These are phyloP conservation scores for Hydrozoanthus tunicans DNA, from an alignment of 64 coral and sea anemone species.

Conservation along the genomic window DNA sequence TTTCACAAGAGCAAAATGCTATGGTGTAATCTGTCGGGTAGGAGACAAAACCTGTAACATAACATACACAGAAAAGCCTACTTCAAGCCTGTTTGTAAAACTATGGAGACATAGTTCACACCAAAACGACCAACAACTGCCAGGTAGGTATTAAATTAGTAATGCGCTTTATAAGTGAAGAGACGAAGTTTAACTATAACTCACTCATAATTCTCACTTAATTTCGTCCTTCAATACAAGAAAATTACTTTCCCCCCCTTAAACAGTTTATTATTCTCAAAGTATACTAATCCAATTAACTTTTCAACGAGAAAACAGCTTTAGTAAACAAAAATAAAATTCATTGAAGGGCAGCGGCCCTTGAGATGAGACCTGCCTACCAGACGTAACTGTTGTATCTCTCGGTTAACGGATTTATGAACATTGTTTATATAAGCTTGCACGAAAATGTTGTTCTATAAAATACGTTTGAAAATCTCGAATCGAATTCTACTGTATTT, in stretches of 20 bases:
- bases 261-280: background rate
- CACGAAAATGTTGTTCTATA: background rate
- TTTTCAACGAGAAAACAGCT: background rate
- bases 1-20: constrained; percentile 9
- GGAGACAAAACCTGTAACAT: background rate
- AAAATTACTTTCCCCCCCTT: no score
- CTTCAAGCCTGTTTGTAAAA: constrained; percentile 44
- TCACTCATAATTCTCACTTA: no score
- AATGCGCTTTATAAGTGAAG: constrained; percentile 2
- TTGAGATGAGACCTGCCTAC: constrained; percentile 33
- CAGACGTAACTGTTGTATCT: background rate
- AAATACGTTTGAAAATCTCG: background rate
- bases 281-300: background rate
- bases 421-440: background rate
- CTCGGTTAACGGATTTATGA: background rate
- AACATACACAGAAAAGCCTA: background rate
- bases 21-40: constrained; percentile 1
- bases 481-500: no score
- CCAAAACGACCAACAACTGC: background rate
- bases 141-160: constrained; percentile 42
- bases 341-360: constrained; percentile 46
- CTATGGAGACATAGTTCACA: constrained; percentile 23
- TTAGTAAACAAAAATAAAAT: constrained; percentile 2
- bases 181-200: background rate
- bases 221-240: no score